Evolutionary conservation across 2,797 vertebrate genomes (phyloP).

Genomic region (Microctenopoma lineatum): DNA sequence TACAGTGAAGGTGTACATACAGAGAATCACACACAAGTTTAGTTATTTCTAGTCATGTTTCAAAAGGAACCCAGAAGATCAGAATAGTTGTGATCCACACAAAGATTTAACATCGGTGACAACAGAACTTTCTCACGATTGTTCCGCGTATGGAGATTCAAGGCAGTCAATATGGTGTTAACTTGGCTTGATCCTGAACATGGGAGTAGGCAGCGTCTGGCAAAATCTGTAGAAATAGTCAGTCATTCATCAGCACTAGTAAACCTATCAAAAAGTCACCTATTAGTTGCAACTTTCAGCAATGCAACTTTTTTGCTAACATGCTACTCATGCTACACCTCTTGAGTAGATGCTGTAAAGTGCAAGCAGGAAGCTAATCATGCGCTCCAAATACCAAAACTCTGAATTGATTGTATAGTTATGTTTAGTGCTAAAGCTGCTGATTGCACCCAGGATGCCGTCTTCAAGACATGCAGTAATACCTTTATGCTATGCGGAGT

Average conservation of each 20-base stretch:
- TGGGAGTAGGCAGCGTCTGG: constrained; percentile 24
- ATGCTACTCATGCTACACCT: neutral
- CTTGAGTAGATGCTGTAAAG: neutral
- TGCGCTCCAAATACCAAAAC: neutral
- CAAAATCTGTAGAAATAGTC: constrained; percentile 30
- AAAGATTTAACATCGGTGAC: constrained; percentile 44
- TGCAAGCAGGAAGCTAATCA: neutral
- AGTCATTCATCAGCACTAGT: constrained; percentile 11
- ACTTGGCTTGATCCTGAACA: constrained; percentile 52
- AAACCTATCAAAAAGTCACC: constrained; percentile 5
- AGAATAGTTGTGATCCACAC: constrained; percentile 38
- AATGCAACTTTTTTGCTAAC: neutral
- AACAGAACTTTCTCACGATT: constrained; percentile 47
- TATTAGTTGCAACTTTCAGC: no score
- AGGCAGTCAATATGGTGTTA: constrained; percentile 56
- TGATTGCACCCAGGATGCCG: neutral
- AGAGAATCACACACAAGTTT: constrained; percentile 4
- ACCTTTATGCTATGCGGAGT: no score
- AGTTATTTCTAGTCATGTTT: constrained; percentile 57
- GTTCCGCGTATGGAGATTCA: constrained; percentile 53
- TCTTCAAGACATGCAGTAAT: neutral
- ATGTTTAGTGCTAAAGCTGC: neutral
- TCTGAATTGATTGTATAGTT: neutral
- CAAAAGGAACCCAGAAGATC: constrained; percentile 36
- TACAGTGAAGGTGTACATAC: no score